Evolutionary conservation across 2,113 vertebrate genomes (phyloP).

Genomic region (Brevimyrus niger): DNA sequence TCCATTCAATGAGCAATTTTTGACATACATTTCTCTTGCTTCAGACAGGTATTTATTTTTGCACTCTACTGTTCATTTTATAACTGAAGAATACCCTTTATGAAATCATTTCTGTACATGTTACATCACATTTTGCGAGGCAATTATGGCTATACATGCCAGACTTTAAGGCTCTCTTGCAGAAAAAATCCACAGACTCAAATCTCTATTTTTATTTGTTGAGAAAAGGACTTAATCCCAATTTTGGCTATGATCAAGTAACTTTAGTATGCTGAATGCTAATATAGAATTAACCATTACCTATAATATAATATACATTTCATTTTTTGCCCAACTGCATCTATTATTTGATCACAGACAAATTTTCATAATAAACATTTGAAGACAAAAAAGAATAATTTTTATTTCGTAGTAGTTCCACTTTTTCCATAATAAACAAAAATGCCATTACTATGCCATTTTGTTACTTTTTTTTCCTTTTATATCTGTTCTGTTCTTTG

Average conservation of each 20-base stretch:
- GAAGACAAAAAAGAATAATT: not conserved
- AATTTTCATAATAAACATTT: not conserved
- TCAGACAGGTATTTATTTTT: not conserved
- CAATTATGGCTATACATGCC: not conserved
- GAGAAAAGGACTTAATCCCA: not conserved
- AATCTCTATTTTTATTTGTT: not conserved
- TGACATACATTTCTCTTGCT: not conserved
- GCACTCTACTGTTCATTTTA: not conserved
- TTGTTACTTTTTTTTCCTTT: not conserved
- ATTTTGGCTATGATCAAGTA: not conserved
- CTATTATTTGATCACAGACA: not conserved
- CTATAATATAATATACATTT: not conserved
- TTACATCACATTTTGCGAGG: not conserved
- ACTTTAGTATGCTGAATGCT: not conserved
- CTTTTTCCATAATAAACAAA: not conserved
- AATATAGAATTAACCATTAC: not conserved
- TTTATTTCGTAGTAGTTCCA: not conserved
- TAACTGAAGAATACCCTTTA: not conserved
- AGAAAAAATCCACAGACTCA: not conserved
- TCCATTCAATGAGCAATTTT: not conserved
- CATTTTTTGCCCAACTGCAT: not conserved
- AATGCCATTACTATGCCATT: not conserved
- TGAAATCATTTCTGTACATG: slow-evolving; percentile 4
- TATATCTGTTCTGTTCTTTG: not conserved
- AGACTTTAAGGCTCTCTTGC: not conserved